Evolutionary conservation across 2,888 invertebrate species (phyloP).

Genomic region (Glyphotaelius pellucidus): DNA sequence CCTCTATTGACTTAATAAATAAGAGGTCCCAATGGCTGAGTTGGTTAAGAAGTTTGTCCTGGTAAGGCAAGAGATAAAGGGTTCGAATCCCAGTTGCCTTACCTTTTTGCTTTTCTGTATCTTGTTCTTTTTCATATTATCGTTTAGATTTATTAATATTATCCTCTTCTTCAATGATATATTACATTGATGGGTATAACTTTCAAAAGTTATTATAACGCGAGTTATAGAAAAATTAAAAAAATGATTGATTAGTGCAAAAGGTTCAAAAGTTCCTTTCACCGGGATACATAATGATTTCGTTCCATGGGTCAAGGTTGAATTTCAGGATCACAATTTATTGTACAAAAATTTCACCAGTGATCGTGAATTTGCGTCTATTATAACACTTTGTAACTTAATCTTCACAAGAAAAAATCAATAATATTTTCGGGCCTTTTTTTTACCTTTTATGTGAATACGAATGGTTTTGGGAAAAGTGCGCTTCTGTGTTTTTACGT

Average conservation of each 20-base stretch:
- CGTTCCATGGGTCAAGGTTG: background rate
- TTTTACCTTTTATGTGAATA: background rate
- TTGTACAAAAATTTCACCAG: background rate
- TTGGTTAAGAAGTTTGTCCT: too few species aligned
- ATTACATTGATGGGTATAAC: too few species aligned
- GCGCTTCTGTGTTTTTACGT: background rate
- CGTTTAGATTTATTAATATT: too few species aligned
- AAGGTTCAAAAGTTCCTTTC: background rate
- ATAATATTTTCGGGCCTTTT: background rate
- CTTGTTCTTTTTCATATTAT: too few species aligned
- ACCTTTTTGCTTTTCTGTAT: too few species aligned
- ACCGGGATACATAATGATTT: background rate
- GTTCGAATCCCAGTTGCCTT: too few species aligned
- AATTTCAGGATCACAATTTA: background rate
- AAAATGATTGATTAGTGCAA: background rate
- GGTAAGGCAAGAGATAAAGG: too few species aligned
- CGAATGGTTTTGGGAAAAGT: conserved; percentile 5
- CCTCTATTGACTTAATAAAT: too few species aligned
- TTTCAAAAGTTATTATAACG: too few species aligned
- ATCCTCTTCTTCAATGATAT: too few species aligned
- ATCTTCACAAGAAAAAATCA: background rate
- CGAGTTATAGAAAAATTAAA: background rate
- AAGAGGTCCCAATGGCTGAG: too few species aligned
- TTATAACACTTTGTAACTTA: background rate
- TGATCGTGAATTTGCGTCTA: background rate